Evolutionary conservation across 2,888 invertebrate genomes (phyloP).

Genomic region (Anthoptus insignis): DNA sequence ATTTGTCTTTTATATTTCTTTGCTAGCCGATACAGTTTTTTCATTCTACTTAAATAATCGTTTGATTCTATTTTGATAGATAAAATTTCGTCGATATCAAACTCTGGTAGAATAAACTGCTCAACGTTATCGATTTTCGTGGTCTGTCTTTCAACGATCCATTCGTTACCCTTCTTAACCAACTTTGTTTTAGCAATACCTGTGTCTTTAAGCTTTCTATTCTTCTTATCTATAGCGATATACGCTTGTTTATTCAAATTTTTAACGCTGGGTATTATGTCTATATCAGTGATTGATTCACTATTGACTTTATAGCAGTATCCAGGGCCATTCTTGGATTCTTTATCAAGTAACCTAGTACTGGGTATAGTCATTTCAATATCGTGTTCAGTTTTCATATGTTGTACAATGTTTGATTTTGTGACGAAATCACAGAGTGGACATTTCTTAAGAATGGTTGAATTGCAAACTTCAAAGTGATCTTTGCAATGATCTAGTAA

Average conservation of each 20-base stretch:
- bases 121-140: slow-evolving; percentile 42
- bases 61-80: slow-evolving; percentile 49
- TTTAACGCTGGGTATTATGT: slow-evolving; percentile 72
- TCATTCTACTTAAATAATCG: slow-evolving; percentile 62
- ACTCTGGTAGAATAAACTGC: slow-evolving; percentile 57
- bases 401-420: slow-evolving; percentile 53
- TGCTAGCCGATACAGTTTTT: slow-evolving; percentile 58
- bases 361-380: slow-evolving; percentile 51
- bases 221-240: slow-evolving; percentile 62
- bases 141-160: slow-evolving; percentile 67
- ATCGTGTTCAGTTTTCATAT: slow-evolving; percentile 59
- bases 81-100: slow-evolving; percentile 52
- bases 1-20: slow-evolving; percentile 63
- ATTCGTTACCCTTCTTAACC: slow-evolving; percentile 65
- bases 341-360: slow-evolving; percentile 39
- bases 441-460: slow-evolving; percentile 67
- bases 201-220: slow-evolving; percentile 55
- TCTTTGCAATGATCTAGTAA: slow-evolving; percentile 65
- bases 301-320: slow-evolving; percentile 61
- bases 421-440: slow-evolving; percentile 69
- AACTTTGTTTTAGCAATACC: slow-evolving; percentile 63
- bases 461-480: slow-evolving; percentile 71
- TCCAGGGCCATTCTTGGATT: slow-evolving; percentile 50
- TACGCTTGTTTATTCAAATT: slow-evolving; percentile 66
- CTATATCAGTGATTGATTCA: slow-evolving; percentile 53